Evolutionary conservation across 2,797 vertebrate genomes (phyloP).

Genomic region (Pangasius djambal): DNA sequence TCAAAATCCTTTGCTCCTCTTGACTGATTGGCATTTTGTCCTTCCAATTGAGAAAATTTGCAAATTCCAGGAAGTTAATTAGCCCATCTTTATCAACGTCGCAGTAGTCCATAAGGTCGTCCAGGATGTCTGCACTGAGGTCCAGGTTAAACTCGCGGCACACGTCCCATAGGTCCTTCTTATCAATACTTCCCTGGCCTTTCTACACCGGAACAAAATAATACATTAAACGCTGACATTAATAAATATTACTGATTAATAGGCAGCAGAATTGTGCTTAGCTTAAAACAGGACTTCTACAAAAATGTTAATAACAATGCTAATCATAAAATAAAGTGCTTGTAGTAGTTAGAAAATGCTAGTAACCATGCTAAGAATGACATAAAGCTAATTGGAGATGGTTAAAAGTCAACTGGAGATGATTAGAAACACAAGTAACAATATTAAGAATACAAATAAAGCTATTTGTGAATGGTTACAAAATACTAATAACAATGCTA

Average conservation of each 20-base stretch:
- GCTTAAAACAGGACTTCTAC: background rate
- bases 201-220: conserved; percentile 62
- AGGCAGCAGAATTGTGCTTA: background rate
- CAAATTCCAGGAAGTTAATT: conserved; percentile 85
- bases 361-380: background rate
- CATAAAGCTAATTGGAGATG: background rate
- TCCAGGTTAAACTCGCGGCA: conserved; percentile 78
- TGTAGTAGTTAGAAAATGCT: background rate
- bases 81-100: conserved; percentile 82
- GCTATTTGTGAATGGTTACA: background rate
- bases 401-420: background rate
- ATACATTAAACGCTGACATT: background rate
- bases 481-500: background rate
- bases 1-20: conserved; percentile 74
- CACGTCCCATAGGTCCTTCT: conserved; percentile 74
- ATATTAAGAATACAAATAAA: background rate
- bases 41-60: conserved; percentile 91
- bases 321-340: background rate
- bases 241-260: background rate
- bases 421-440: no score
- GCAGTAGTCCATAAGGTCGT: conserved; percentile 83
- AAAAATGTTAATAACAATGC: background rate
- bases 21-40: conserved; percentile 76
- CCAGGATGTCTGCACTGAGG: conserved; percentile 73
- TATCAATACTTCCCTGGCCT: conserved; percentile 81